Evolutionary conservation across 2,888 invertebrate genomes (phyloP).

Genomic region (Ornithoptera priamus): DNA sequence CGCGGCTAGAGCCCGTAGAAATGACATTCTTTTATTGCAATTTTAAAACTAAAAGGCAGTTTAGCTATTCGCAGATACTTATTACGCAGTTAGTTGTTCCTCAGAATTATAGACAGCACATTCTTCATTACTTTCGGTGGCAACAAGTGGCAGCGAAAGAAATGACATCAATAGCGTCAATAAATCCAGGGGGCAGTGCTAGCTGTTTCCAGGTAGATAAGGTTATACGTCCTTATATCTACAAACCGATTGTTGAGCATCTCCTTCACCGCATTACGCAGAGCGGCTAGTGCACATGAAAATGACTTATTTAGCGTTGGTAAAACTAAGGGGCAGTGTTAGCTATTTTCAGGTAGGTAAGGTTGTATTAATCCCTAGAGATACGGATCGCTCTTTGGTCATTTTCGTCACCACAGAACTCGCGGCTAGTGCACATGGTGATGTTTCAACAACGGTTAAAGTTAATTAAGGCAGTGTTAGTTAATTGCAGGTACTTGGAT

Average conservation of each 20-base stretch:
- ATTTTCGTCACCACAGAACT: neutral
- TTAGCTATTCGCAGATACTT: neutral
- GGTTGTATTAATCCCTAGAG: constrained; percentile 6
- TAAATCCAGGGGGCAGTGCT: neutral
- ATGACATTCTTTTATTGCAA: neutral
- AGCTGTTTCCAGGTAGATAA: neutral
- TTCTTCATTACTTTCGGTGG: neutral
- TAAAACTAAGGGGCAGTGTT: constrained; percentile 5
- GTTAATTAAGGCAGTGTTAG: constrained; percentile 16
- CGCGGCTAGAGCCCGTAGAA: constrained; percentile 2
- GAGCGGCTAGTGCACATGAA: neutral
- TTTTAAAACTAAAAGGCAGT: neutral
- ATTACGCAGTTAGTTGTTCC: neutral
- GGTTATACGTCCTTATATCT: neutral
- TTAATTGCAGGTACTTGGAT: constrained; percentile 15
- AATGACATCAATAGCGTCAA: neutral
- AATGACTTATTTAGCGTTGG: neutral
- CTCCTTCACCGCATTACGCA: neutral
- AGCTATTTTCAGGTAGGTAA: neutral
- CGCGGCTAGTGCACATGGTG: neutral
- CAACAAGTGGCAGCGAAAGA: neutral
- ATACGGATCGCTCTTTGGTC: neutral
- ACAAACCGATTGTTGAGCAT: neutral
- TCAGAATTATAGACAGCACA: neutral
- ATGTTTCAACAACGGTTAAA: neutral